Base-by-base conservation (phyloP, 1,140 invertebrate species). In the Zophobas morio region DNA sequence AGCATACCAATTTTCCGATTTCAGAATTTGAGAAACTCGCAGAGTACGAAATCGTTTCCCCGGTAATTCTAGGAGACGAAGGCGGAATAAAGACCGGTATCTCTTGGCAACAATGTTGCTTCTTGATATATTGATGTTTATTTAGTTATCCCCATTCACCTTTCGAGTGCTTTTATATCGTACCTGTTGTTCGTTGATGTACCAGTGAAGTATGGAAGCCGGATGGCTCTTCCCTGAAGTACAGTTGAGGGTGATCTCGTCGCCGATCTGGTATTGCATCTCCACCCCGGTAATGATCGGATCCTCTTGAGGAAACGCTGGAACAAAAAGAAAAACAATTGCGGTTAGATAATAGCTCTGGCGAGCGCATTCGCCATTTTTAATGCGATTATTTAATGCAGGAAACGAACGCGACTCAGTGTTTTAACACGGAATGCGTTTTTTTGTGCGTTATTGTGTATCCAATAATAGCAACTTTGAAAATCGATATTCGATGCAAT, bases 201-300 rank as follows among this genome's bases (percentile, higher is more conserved):
- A 95, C 94, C 94, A 96, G 83, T 91, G 91, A 39, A 96, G 88
- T 70, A 90, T 88, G 5, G 94, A 93, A 36, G 92, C 90, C 34
- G 94, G 94, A 85, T 92, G 92, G 60, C 94, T 95, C 84, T 92
- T 93, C 42, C 92, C 92, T 34, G 94, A 96, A 32, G 94, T 95
- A 85, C 95, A 96, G 87, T 96, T 96, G 75, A 96, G 87, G 84
- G 92, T 92, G 78, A 96, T 89, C 74, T 91, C 91, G 84, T 96
- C 94, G 39, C 94, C 95, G 82, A 91, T 92, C 86, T 94, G 91
- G 84, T 95, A 93, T 85, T 94, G 91, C 84, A 91, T 89, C 84
- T 94, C 91, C 80, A 94, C 92, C 1, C 94, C 94, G 36, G 90
- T 93, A 87, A 96, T 96, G 84, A 90, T 89, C 1, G 95, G 95